A percentile compares a stretch with the other conserved stretches of the same genome.
phyloP scores from a whole-genome alignment of 2,888 invertebrate species.

The Bursaphelenchus okinawaensis region DNA sequence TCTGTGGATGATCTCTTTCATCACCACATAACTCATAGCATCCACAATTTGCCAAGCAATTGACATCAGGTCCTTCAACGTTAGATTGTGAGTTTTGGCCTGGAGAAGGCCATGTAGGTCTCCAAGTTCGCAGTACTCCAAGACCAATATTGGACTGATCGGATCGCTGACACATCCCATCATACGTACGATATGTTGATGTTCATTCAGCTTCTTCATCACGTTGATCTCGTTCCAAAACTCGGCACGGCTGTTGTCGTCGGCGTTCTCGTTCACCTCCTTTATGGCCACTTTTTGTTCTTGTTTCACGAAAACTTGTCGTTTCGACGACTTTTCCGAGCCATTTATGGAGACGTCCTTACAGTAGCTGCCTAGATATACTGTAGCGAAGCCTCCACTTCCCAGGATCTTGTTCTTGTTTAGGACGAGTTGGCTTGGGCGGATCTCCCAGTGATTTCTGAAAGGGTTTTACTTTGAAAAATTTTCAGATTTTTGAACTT shows the following conservation, averaged over 20 bases:
- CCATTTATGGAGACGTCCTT: background rate
- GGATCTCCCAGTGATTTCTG: background rate
- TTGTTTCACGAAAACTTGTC: background rate
- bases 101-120: background rate
- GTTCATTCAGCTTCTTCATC: background rate
- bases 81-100: background rate
- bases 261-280: background rate
- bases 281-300: background rate
- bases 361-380: background rate
- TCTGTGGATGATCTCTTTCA: background rate
- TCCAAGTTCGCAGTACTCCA: constrained; percentile 6
- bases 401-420: background rate
- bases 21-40: constrained; percentile 4
- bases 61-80: constrained; percentile 1
- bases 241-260: background rate
- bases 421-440: background rate
- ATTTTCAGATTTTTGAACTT: too few species aligned
- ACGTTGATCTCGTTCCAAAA: constrained; percentile 4
- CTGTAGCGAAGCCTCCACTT: background rate
- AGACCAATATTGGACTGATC: background rate
- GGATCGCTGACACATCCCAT: constrained; percentile 8
- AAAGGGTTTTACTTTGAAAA: too few species aligned
- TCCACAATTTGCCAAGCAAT: constrained; percentile 18
- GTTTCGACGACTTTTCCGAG: background rate
- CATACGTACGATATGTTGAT: constrained; percentile 3